These are phyloP conservation scores for Erebia palarica DNA, from an alignment of 2,888 invertebrate genomes.

Conservation along the genomic window DNA sequence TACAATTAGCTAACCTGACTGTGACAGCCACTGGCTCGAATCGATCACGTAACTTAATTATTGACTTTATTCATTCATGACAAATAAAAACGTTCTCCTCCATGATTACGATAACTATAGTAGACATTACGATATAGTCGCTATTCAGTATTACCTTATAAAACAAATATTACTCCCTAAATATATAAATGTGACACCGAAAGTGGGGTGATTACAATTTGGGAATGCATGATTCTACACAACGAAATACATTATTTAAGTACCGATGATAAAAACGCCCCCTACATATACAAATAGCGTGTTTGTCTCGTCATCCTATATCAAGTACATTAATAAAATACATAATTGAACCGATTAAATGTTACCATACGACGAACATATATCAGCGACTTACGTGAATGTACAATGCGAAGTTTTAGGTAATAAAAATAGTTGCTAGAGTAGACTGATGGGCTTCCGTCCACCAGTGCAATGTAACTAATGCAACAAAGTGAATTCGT, in stretches of 20 bases:
- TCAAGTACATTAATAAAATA: conserved; percentile 48
- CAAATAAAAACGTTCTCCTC: conserved; percentile 54
- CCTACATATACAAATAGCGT: conserved; percentile 71
- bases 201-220: conserved; percentile 77
- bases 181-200: conserved; percentile 74
- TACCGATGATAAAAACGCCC: conserved; percentile 73
- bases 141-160: conserved; percentile 72
- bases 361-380: conserved; percentile 35
- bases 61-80: conserved; percentile 46
- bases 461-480: conserved; percentile 22
- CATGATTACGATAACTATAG: conserved; percentile 70
- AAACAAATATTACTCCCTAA: conserved; percentile 78
- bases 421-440: conserved; percentile 72
- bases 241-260: conserved; percentile 77
- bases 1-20: conserved; percentile 69
- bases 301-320: conserved; percentile 60
- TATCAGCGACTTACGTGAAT: conserved; percentile 43
- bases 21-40: conserved; percentile 62
- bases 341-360: conserved; percentile 48
- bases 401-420: conserved; percentile 64
- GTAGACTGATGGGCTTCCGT: conserved; percentile 35
- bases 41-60: conserved; percentile 58
- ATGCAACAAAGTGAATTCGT: background rate
- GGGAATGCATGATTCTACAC: conserved; percentile 80
- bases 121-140: conserved; percentile 60